Evolutionary conservation across 2,113 vertebrate genomes (phyloP), one percentile per base, ranked within the genome.

Genomic region (Phocoena phocoena): DNA sequence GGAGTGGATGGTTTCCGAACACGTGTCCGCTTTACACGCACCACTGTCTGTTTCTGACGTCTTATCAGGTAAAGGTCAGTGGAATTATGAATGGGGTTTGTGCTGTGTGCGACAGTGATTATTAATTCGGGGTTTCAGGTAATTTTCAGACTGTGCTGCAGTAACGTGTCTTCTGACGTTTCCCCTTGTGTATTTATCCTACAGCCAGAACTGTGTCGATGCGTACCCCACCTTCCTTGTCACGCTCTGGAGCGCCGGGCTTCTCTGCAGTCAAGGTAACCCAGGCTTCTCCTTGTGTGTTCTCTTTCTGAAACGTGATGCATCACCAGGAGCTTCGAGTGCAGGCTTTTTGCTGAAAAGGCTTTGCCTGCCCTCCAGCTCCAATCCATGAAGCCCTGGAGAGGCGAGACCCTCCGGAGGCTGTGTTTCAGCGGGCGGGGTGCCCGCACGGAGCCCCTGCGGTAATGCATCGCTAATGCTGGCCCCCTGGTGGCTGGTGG

Each of bases 231-330:
- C 99, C 0, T 99, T 99, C 97, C 99, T 99, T 0, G 99, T 98
- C 0, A 98, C 99, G 91, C 99, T 99, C 97, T 99, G 99, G 99
- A 99, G 99, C 6, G 99, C 99, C 0, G 99, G 99, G 10, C 96
- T 99, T 33, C 99, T 99, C 91, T 99, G 99, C 97, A 99, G 98
- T 97, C 99, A 99, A 99, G 99, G 99, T 99, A 99, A 98, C 96
- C 41, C 1, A 60, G 93, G 47, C 8, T 79, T 73, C n/a, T 41
- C 2, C 67, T 33, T 55, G 60, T n/a, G 73, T 63, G 4, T 36
- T 28, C 21, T 13, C 5, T 26, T 82, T 81, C 79, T 71, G 1
- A n/a, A 71, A 86, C 25, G 4, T 33, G 55, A 8, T 58, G 25
- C 9, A 0, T 1, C 15, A 41, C 47, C n/a, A 25, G 44, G 41